These are phyloP conservation scores for Tipula helvola DNA, from an alignment of 2,888 invertebrate species.

Conservation along the genomic window DNA sequence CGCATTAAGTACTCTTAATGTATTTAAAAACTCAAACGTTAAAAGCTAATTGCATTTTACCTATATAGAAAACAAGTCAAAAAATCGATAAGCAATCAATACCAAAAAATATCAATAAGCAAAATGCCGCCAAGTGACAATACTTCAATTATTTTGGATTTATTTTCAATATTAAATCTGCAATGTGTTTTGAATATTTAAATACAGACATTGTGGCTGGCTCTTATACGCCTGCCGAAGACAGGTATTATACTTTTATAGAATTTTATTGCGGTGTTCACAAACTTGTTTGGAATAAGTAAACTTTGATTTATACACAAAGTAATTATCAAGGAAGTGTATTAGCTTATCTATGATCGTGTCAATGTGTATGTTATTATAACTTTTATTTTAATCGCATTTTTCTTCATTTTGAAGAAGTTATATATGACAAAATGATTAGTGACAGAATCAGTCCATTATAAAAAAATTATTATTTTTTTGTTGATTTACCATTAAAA, in stretches of 20 bases:
- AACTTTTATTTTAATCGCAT: too few relatives aligned
- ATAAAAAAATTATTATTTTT: too few relatives aligned
- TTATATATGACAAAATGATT: too few relatives aligned
- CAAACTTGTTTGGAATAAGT: neutral
- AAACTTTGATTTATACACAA: too few relatives aligned
- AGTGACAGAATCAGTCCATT: too few relatives aligned
- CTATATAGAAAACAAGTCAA: neutral
- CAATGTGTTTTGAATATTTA: neutral
- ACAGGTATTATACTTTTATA: too few relatives aligned
- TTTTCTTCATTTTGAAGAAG: too few relatives aligned
- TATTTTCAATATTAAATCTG: neutral
- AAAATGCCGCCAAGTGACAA: neutral
- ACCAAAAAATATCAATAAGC: neutral
- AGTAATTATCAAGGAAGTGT: too few relatives aligned
- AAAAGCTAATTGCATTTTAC: neutral
- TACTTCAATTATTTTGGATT: neutral
- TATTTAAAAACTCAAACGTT: neutral
- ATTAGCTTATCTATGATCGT: too few relatives aligned
- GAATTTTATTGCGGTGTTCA: neutral
- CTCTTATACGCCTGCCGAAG: neutral
- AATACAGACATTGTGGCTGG: neutral
- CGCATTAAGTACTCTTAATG: neutral
- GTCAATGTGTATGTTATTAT: too few relatives aligned
- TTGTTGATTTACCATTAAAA: too few relatives aligned
- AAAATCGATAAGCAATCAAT: neutral